Base-by-base conservation (phyloP, 2,888 invertebrate species). In the Drosophila merina region DNA sequence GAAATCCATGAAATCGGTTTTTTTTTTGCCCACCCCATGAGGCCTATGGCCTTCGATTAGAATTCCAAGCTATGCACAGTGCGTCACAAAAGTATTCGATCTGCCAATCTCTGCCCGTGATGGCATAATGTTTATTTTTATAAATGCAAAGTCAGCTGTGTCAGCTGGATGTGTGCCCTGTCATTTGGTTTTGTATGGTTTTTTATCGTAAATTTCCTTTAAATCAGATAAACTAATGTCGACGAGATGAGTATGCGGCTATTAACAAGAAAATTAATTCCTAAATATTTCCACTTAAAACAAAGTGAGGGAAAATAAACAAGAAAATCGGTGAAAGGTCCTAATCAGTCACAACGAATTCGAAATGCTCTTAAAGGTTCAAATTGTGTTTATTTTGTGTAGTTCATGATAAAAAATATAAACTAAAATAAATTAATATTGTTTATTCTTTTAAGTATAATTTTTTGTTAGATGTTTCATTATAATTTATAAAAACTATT, bases 91-190 rank as follows among this genome's bases (percentile, higher is more conserved):
- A 73, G 31, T 75, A 48, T 72, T 69, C 49, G 40, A 40, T 31
- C 33, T 20, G 50, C 25, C 47, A 50, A 45, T 47, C 56, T 30
- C 14, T 42, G 33, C 58, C 45, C 57, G 40, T 52, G 55, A 51
- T 72, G 75, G 68, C 88, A 82, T 70, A 81, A 80, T 77, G 57
- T 72, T 73, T 82, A 82, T 80, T 84, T 84, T 62, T 73, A 68
- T 28, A 57, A 56, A 58, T 47, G 48, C 68, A 57, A 81, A 78
- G 44, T 55, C 63, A 72, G 60, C 54, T 62, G 42, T 70, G 25
- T 56, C 54, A 44, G 12, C 44, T 67, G 49, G 58, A 59, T 72
- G 58, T 68, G 69, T 55, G 33, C 25, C 20, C 26, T 50, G 47
- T 31, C 26, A 28, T 68, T 69, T 57, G 8, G n/a, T 40, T 5